Base-by-base conservation (phyloP, 2,113 vertebrate species). In the Anhinga rufa region DNA sequence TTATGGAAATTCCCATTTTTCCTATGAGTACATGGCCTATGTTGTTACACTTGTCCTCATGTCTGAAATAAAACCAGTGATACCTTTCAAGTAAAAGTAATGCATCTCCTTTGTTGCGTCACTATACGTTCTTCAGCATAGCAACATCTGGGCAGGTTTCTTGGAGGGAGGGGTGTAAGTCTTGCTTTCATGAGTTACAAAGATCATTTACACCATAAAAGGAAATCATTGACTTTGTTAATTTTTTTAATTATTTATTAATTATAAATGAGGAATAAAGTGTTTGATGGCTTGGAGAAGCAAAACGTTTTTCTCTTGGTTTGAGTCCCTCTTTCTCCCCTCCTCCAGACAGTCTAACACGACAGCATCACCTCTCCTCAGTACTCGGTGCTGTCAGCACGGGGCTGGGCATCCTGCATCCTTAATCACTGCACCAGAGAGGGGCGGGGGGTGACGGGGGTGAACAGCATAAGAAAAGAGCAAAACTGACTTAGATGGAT, bases 401-500 rank as follows among this genome's bases (percentile, higher is more conserved):
- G 57, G 71, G 80, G 28, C 81, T 82, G 68, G 89, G 79, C n/a
- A 93, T 74, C 77, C 91, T 75, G 75, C 40, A 29, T 71, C 93
- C 86, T 84, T 87, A 90, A 92, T 90, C 92, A 92, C 57, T 26
- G 82, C 58, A 75, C 57, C 62, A 8, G 44, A 60, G 69, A 31
- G 40, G 32, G 70, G 54, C 29, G 77, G 46, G 46, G 51, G 22
- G 24, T 6, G 14, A 5, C 12, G 18, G 71, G 77, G 71, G 64
- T 20, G 64, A 66, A 9, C 80, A 82, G 86, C 51, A 25, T 3
- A 38, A 54, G 6, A 16, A 80, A 82, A 94, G 91, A 95, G 70
- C 86, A 86, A 94, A 93, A 64, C 55, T 52, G 91, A 86, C 22
- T 20, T 34, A 95, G 94, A 94, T 80, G 93, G 93, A 94, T 95